These are phyloP conservation scores for Ormia ochracea DNA, from an alignment of 2,888 invertebrate species.

Conservation along the genomic window DNA sequence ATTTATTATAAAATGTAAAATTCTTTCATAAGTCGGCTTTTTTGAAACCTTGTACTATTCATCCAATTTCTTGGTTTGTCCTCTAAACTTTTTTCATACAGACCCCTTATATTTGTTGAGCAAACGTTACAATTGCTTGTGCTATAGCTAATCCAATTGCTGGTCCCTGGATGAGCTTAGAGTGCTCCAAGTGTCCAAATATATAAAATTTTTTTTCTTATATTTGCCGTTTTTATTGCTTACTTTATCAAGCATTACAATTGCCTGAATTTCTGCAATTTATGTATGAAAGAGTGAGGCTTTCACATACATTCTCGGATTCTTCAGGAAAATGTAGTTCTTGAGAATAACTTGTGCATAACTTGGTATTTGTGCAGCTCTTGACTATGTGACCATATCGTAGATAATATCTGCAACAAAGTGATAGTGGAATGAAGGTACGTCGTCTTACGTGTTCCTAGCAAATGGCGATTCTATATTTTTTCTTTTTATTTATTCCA, in stretches of 20 bases:
- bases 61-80: too few species aligned
- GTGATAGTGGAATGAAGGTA: conserved; percentile 1
- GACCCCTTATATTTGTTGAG: too few species aligned
- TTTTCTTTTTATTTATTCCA: conserved; percentile 4
- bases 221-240: conserved; percentile 20
- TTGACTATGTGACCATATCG: conserved; percentile 7
- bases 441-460: conserved; percentile 16
- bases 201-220: too few species aligned
- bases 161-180: too few species aligned
- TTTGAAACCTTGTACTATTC: too few species aligned
- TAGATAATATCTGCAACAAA: neutral
- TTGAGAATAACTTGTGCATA: neutral
- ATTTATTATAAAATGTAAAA: too few species aligned
- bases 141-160: too few species aligned
- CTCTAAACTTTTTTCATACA: too few species aligned
- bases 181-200: too few species aligned
- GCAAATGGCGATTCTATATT: neutral
- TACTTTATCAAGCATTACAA: conserved; percentile 30
- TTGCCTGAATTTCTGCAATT: conserved; percentile 39
- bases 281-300: neutral
- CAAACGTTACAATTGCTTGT: too few species aligned
- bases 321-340: too few species aligned
- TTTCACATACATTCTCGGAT: neutral
- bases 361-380: neutral
- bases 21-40: too few species aligned